Evolutionary conservation across 2,797 vertebrate genomes (phyloP), one percentile per base, ranked within the genome.

Genomic region (Danio albolineatus): DNA sequence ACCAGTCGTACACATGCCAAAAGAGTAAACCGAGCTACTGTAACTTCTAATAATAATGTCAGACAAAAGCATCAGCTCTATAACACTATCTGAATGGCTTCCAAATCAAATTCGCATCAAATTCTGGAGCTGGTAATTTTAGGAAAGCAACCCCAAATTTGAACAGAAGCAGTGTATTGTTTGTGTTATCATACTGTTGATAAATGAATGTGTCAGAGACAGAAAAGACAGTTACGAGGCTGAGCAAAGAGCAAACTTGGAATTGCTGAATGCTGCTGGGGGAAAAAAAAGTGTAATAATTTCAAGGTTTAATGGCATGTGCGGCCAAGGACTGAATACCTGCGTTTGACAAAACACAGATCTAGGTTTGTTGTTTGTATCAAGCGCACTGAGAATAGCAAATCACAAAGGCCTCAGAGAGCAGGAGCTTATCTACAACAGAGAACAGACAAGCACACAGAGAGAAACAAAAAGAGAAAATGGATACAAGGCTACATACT

Each of bases 351-450:
- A 76, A 38, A 85, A 80, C 82, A 73, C 86, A 89, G 83, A 84
- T 83, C 85, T 81, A 74, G 19, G 62, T 78, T 73, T 85, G 59
- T 75, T 74, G 69, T 83, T 79, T 74, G 78, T 81, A 74, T 83
- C 67, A 84, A 83, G 88, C 88, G 83, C 84, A 84, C 46, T 66
- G 85, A 87, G 38, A 86, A 72, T 62, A 76, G 73, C 88, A 87
- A 83, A 62, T 83, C 66, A 84, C 7, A 4, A 85, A 80, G 59
- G 83, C 82, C 81, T 89, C 72, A 53, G 88, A 84, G 44, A 83
- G 61, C 71, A 14, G 46, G 41, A 21, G 85, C 41, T 79, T 60
- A 64, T 69, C 69, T 74, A 60, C 17, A 39, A 73, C 7, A 43
- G 9, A 48, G n/a, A 43, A 60, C 44, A 60, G 65, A 70, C 36